A percentile compares a stretch with the other conserved stretches of the same genome.
Conservation (phyloP, 2,888 invertebrate genomes). For the Caenorhabditis doughertyi region DNA sequence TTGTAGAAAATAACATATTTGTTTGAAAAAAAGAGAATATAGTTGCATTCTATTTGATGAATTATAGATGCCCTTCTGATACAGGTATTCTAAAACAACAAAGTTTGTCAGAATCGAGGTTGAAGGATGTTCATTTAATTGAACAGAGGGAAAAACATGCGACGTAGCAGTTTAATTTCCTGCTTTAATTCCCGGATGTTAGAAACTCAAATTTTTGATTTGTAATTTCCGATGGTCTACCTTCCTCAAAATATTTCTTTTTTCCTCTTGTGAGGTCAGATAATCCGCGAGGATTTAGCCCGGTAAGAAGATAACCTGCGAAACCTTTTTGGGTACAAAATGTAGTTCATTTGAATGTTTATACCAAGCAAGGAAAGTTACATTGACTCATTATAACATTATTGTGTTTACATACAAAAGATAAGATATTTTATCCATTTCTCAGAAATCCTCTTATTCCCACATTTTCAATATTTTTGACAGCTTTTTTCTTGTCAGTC, state of each 20-base stretch:
- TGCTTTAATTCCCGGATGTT: conserved; percentile 4
- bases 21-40: too few species aligned
- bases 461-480: conserved; percentile 15
- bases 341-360: neutral
- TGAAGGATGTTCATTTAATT: too few species aligned
- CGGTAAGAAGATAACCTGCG: neutral
- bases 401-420: neutral
- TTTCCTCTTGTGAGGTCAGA: neutral
- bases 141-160: neutral
- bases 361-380: neutral
- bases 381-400: neutral
- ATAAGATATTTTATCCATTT: neutral
- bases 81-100: too few species aligned
- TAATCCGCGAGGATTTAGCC: neutral
- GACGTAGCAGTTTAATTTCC: neutral
- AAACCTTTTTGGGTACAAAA: neutral
- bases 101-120: neutral
- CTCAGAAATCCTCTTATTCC: conserved; percentile 16
- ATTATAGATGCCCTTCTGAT: too few species aligned
- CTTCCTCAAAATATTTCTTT: neutral
- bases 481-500: conserved; percentile 6
- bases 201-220: too few species aligned
- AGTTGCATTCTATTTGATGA: too few species aligned
- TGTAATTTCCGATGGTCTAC: conserved; percentile 11
- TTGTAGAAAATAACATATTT: too few species aligned